Evolutionary conservation across 2,888 invertebrate species (phyloP), one percentile per base, ranked within the genome.

Genomic region (Machimus atricapillus): DNA sequence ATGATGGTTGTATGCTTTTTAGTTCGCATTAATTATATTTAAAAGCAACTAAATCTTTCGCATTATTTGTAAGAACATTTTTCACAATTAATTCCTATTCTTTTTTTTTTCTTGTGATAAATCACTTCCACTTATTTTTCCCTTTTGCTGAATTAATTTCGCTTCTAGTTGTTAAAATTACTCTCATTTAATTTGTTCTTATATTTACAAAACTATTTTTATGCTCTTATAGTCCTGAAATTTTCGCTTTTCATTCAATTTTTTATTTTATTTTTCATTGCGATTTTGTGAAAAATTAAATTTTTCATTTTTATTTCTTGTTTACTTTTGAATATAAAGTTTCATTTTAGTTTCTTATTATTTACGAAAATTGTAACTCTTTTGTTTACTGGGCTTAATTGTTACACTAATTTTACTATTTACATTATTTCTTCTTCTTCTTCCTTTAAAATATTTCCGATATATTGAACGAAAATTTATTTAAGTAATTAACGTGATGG

Each of bases 351-450:
- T 43, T 43, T 14, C 43, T 85, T 85, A 82, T 27, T 19, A 58
- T 58, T 52, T 76, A 76, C 52, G 76, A 74, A 73, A 46, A 76
- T 85, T 74, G 23, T 43, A 85, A 85, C 40, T 19, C 31, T 81
- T 66, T 27, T 66, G 66, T 66, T 81, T 81, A 81, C 31, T 52
- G 46, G 23, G 56, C 56, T 56, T 56, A 81, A 23, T 34, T 43
- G 81, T 85, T 73, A 85, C 66, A 34, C 76, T 85, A 74, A 73
- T 43, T 76, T 85, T 85, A 85, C 85, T 85, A 85, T 85, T 85
- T 85, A 85, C 85, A 85, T 27, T 31, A 66, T 66, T 73, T 37
- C 31, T 73, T 85, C 46, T 40, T 85, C 46, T 34, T 85, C 40
- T 14, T 37, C n/a, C 46, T 46, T 31, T 81, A 46, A 16, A 37